phyloP scores from a whole-genome alignment of 2,888 invertebrate species.

The Xestoiulus laeticollis region DNA sequence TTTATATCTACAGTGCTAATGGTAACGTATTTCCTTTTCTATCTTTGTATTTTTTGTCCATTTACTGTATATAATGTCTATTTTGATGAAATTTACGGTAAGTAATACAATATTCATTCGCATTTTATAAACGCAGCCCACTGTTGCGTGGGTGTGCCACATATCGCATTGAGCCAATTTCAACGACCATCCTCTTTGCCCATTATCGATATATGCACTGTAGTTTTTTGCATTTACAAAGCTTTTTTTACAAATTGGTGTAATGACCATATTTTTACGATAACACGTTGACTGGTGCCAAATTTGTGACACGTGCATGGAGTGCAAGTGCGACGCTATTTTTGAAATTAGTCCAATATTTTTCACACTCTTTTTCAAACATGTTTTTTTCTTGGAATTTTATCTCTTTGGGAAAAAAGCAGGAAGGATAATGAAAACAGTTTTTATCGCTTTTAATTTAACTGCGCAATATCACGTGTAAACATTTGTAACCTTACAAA shows the following conservation, averaged over 20 bases:
- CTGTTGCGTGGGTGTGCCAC: constrained; percentile 3
- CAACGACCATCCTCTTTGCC: background rate
- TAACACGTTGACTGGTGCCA: background rate
- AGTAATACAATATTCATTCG: background rate
- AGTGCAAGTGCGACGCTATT: background rate
- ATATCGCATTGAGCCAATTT: background rate
- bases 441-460: too few relatives aligned
- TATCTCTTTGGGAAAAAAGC: background rate
- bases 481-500: too few relatives aligned
- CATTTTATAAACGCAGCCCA: background rate
- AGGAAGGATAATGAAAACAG: too few relatives aligned
- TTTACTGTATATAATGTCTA: background rate
- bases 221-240: background rate
- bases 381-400: background rate
- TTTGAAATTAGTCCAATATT: background rate
- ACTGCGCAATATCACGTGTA: too few relatives aligned
- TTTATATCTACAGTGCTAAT: too few relatives aligned
- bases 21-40: too few relatives aligned
- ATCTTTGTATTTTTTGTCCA: background rate
- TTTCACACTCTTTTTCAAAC: background rate
- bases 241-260: background rate
- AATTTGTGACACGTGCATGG: background rate
- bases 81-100: background rate
- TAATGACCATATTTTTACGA: background rate
- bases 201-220: background rate